Conservation (phyloP, 2,888 invertebrate species). For the Napeogenes inachia region DNA sequence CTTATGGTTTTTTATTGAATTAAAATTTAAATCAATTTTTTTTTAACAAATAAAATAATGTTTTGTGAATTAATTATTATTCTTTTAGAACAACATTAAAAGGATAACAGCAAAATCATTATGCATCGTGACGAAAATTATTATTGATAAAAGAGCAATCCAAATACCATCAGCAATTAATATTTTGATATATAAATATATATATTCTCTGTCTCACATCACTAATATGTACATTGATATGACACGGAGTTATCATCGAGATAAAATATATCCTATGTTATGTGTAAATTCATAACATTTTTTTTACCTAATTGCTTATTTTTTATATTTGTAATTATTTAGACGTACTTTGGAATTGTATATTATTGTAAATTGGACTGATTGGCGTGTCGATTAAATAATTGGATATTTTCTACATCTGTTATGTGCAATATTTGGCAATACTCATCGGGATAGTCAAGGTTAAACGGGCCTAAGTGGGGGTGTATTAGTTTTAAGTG, state of each 20-base stretch:
- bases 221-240: background rate
- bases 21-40: background rate
- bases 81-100: background rate
- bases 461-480: slow-evolving; percentile 46
- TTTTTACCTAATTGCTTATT: slow-evolving; percentile 36
- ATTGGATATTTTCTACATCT: slow-evolving; percentile 31
- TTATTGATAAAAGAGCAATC: slow-evolving; percentile 2
- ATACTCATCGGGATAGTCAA: slow-evolving; percentile 70
- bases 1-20: background rate
- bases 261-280: background rate
- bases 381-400: slow-evolving; percentile 31
- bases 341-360: slow-evolving; percentile 33
- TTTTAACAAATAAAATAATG: background rate
- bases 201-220: background rate
- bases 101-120: slow-evolving; percentile 4
- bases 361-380: slow-evolving; percentile 35
- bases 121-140: background rate
- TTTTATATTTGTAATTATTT: slow-evolving; percentile 29
- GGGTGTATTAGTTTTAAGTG: slow-evolving; percentile 56
- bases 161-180: slow-evolving; percentile 6
- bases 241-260: background rate
- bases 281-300: slow-evolving; percentile 20
- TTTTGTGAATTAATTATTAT: slow-evolving; percentile 1
- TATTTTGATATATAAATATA: background rate
- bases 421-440: slow-evolving; percentile 73